Evolutionary conservation across 2,888 invertebrate genomes (phyloP).

Genomic region (Diarsia mendica): DNA sequence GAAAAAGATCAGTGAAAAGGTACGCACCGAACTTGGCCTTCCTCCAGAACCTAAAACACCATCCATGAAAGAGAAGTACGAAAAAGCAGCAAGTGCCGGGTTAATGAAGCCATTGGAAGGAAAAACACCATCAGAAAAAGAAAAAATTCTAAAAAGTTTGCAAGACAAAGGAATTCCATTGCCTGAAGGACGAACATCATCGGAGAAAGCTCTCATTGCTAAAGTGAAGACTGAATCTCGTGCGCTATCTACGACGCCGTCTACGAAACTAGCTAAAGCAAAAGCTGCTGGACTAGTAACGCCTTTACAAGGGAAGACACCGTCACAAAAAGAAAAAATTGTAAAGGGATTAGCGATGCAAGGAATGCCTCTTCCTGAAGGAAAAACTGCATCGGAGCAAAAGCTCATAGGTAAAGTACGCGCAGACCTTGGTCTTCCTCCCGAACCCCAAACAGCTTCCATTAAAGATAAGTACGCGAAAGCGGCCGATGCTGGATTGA

Average conservation of each 20-base stretch:
- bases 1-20: constrained; percentile 28
- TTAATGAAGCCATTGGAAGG: constrained; percentile 40
- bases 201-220: constrained; percentile 62
- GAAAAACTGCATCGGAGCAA: constrained; percentile 28
- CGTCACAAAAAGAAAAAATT: constrained; percentile 65
- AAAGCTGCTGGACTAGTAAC: constrained; percentile 58
- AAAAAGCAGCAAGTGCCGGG: constrained; percentile 34
- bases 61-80: constrained; percentile 34
- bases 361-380: constrained; percentile 61
- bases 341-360: constrained; percentile 55
- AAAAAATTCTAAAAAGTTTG: constrained; percentile 30
- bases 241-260: not conserved
- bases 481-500: no score
- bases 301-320: constrained; percentile 52
- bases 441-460: constrained; percentile 2
- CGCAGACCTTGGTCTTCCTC: constrained; percentile 1
- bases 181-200: constrained; percentile 48
- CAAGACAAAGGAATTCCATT: constrained; percentile 32
- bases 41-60: constrained; percentile 45
- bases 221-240: constrained; percentile 49
- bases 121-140: constrained; percentile 32
- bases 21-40: constrained; percentile 41
- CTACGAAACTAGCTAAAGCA: constrained; percentile 20
- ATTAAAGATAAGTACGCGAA: not conserved
- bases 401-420: not conserved